Conservation (phyloP, 2,888 invertebrate genomes). For the Argynnis bischoffii region DNA sequence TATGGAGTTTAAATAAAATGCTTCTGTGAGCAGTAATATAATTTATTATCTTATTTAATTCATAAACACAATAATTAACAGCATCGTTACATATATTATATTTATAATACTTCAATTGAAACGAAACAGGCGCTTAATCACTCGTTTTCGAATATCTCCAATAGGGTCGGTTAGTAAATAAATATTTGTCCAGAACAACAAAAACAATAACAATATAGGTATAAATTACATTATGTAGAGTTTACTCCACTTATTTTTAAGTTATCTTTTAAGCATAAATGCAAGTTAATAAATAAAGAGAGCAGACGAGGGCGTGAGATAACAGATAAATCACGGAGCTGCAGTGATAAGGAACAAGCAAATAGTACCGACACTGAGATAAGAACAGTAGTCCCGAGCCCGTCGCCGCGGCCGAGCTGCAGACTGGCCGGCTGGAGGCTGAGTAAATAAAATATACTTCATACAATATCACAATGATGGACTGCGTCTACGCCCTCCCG, state of each 20-base stretch:
- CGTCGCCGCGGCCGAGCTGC: conserved; percentile 33
- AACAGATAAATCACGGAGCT: conserved; percentile 45
- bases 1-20: conserved; percentile 15
- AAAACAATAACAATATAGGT: conserved; percentile 34
- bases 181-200: conserved; percentile 34
- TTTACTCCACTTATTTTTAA: conserved; percentile 20
- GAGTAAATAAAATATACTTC: conserved; percentile 20
- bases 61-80: conserved; percentile 36
- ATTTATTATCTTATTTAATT: conserved; percentile 39
- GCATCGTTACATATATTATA: conserved; percentile 17
- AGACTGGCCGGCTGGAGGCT: conserved; percentile 6
- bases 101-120: conserved; percentile 6
- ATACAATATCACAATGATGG: conserved; percentile 31
- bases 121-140: not conserved
- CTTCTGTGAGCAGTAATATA: conserved; percentile 38
- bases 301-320: conserved; percentile 41
- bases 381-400: conserved; percentile 47
- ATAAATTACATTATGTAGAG: conserved; percentile 33
- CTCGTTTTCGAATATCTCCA: not conserved
- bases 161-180: not conserved
- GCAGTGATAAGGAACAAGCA: conserved; percentile 42
- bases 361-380: conserved; percentile 43
- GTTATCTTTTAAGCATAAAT: conserved; percentile 45
- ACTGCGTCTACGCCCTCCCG: conserved; percentile 23
- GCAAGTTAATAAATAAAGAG: conserved; percentile 46